Evolutionary conservation across 2,888 invertebrate species (phyloP), one percentile per base, ranked within the genome.

Genomic region (Drosophila borealis): DNA sequence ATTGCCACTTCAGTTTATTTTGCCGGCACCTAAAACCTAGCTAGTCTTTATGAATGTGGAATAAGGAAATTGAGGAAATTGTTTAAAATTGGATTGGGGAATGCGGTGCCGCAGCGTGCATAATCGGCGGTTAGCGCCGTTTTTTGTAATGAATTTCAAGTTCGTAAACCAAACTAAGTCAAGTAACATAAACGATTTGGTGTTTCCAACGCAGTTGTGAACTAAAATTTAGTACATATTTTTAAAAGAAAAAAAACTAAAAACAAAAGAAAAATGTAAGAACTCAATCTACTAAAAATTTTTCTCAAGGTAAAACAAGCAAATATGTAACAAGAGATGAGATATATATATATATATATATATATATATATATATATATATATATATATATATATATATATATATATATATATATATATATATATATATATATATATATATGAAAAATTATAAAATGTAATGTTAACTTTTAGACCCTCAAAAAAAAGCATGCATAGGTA

Each of bases 141-240:
- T 37, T 85, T 85, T 65, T 64, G 48, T 60, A 63, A 49, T 69
- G 65, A 79, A 80, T 82, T 79, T 76, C 66, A 68, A 83, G 70
- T 64, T 87, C 69, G 73, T 77, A 70, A 88, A 71, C 72, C 77
- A 74, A 85, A 81, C 88, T 88, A 89, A 86, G 89, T 87, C 89
- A 84, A 76, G 78, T 68, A 87, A 81, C 76, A 70, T 81, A 53
- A 76, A 76, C 72, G 86, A 88, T 85, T 86, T 88, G 89, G 83
- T 81, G 88, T 86, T 89, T 89, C 88, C 88, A 88, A 89, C 72
- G 65, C 89, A 89, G 85, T 85, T 85, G 85, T 88, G 85, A 88
- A 85, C 82, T 89, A 88, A 88, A 89, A 75, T 80, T 65, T 86
- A 86, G 89, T 78, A 85, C 88, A 89, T 86, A 89, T 87, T 81